These are phyloP conservation scores for Periphyllus acericola DNA, from an alignment of 2,888 invertebrate genomes.

Conservation along the genomic window DNA sequence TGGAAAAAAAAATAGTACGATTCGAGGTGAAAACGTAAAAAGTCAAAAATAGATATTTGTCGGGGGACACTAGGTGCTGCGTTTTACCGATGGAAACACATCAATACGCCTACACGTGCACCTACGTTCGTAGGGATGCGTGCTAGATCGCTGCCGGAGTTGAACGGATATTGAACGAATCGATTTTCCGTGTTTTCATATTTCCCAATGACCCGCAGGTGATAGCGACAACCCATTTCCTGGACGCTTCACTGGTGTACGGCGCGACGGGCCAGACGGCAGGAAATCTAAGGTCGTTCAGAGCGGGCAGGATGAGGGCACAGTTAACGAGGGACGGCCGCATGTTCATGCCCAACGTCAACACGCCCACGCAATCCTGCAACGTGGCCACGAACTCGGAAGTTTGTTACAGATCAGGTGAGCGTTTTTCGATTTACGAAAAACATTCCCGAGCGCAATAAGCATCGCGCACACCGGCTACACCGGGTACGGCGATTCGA, in stretches of 20 bases:
- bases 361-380: slow-evolving; percentile 76
- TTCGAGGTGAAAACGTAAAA: too few relatives aligned
- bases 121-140: too few relatives aligned
- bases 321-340: slow-evolving; percentile 72
- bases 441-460: neutral
- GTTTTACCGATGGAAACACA: too few relatives aligned
- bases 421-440: neutral
- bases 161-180: too few relatives aligned
- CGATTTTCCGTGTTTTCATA: neutral
- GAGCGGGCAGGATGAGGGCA: slow-evolving; percentile 67
- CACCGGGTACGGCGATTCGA: too few relatives aligned
- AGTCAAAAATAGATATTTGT: too few relatives aligned
- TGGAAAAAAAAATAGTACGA: too few relatives aligned
- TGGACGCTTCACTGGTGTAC: slow-evolving; percentile 63
- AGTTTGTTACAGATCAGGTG: slow-evolving; percentile 80
- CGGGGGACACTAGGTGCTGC: too few relatives aligned
- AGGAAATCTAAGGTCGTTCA: slow-evolving; percentile 58
- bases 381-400: slow-evolving; percentile 73
- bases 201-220: slow-evolving; percentile 50
- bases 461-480: too few relatives aligned
- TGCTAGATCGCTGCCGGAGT: too few relatives aligned
- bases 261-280: slow-evolving; percentile 62
- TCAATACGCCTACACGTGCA: too few relatives aligned
- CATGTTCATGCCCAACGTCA: slow-evolving; percentile 77
- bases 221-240: slow-evolving; percentile 63